Evolutionary conservation across 2,888 invertebrate genomes (phyloP).

Genomic region (Tetramorium bicarinatum): DNA sequence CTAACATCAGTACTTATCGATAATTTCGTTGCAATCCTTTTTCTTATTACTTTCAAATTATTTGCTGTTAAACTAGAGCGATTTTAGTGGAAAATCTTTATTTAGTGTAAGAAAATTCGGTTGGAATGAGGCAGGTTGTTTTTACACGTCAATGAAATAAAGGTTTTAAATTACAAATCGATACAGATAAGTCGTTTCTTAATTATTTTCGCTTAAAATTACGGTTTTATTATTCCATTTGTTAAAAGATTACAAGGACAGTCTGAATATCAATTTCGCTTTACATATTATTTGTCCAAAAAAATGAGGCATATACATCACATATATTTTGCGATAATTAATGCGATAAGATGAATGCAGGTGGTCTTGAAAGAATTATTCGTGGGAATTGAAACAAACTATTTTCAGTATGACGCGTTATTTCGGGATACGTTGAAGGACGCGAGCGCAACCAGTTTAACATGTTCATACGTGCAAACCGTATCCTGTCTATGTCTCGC

Average conservation of each 20-base stretch:
- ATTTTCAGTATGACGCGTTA: not conserved
- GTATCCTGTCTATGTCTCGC: not conserved
- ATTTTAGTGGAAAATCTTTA: not conserved
- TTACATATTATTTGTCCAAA: not conserved
- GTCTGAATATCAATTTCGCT: not conserved
- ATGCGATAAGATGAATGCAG: not conserved
- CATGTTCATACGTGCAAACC: not conserved
- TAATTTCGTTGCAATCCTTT: not conserved
- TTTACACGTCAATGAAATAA: not conserved
- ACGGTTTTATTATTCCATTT: not conserved
- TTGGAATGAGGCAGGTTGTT: not conserved
- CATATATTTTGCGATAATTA: not conserved
- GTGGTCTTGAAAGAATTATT: not conserved
- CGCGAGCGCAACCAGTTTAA: conserved; percentile 20
- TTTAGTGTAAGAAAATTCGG: not conserved
- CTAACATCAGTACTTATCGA: not conserved
- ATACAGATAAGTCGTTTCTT: conserved; percentile 54
- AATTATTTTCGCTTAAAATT: conserved; percentile 69
- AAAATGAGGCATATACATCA: not conserved
- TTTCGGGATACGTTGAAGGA: not conserved
- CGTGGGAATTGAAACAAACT: not conserved
- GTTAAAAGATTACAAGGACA: not conserved
- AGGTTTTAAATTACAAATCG: conserved; percentile 17
- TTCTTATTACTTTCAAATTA: not conserved
- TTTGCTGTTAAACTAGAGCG: not conserved